A percentile compares a stretch with the other conserved stretches of the same genome.
Conservation (phyloP, 2,113 vertebrate genomes). For the Numenius arquata region DNA sequence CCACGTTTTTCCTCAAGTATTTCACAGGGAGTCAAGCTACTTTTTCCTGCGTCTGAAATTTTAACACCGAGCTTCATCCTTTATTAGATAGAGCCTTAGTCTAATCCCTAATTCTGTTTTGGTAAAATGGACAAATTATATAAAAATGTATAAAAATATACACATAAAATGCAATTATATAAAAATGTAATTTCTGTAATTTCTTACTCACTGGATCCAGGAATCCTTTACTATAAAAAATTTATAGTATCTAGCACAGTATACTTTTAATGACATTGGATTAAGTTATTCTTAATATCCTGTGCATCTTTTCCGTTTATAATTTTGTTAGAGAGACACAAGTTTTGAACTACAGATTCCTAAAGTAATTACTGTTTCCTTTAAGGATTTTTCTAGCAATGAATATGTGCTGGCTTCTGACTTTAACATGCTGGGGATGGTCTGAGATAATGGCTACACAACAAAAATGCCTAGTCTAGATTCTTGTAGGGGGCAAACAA, state of each 20-base stretch:
- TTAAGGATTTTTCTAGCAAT: not conserved
- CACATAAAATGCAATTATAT: not conserved
- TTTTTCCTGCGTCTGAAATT: not conserved
- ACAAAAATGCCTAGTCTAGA: not conserved
- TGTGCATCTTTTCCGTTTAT: not conserved
- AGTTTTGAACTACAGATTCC: not conserved
- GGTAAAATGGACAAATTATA: not conserved
- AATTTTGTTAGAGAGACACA: not conserved
- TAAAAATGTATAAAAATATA: not conserved
- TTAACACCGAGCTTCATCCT: not conserved
- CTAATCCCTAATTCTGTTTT: not conserved
- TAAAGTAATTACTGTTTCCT: not conserved
- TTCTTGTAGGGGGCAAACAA: not conserved
- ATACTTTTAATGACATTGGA: not conserved
- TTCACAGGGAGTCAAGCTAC: not conserved
- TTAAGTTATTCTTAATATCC: not conserved
- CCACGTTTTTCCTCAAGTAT: not conserved
- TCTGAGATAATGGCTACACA: not conserved
- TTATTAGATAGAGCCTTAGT: not conserved
- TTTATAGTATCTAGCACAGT: not conserved
- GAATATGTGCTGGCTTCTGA: not conserved
- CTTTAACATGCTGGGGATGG: not conserved
- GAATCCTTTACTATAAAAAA: not conserved
- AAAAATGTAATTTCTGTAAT: not conserved
- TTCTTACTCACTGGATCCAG: not conserved